A percentile compares a stretch with the other conserved stretches of the same genome.
Evolutionary conservation across 2,797 vertebrate genomes (phyloP).

Genomic region (Merluccius polli): DNA sequence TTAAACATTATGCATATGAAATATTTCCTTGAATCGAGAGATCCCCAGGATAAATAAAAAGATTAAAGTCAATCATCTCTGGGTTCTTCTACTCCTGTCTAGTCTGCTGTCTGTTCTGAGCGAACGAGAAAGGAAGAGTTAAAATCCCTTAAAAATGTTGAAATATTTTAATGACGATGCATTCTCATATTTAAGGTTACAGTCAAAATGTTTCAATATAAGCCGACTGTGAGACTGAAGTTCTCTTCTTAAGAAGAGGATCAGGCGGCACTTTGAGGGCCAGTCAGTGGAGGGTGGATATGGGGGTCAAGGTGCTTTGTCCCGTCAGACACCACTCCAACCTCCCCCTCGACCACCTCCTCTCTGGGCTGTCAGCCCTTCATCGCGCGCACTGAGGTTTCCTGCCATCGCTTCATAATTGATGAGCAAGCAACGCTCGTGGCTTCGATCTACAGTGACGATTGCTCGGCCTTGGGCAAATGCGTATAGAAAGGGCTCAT

Average conservation of each 20-base stretch:
- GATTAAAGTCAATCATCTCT: too few relatives aligned
- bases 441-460: conserved; percentile 56
- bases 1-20: too few relatives aligned
- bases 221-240: neutral
- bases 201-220: neutral
- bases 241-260: conserved; percentile 9
- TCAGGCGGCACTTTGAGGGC: conserved; percentile 24
- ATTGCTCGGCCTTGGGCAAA: conserved; percentile 30
- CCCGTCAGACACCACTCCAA: conserved; percentile 54
- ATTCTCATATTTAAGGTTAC: neutral
- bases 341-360: conserved; percentile 31
- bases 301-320: conserved; percentile 63
- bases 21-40: too few relatives aligned
- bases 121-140: too few relatives aligned
- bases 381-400: conserved; percentile 46
- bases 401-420: conserved; percentile 64
- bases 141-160: too few relatives aligned
- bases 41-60: too few relatives aligned
- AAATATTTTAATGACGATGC: neutral
- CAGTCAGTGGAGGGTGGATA: conserved; percentile 30
- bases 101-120: too few relatives aligned
- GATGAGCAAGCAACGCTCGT: conserved; percentile 56
- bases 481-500: conserved; percentile 30
- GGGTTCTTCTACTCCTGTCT: too few relatives aligned
- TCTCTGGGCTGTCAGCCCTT: conserved; percentile 54